Conservation (phyloP, 2,888 invertebrate genomes). For the Poecilobothrus nobilitatus region DNA sequence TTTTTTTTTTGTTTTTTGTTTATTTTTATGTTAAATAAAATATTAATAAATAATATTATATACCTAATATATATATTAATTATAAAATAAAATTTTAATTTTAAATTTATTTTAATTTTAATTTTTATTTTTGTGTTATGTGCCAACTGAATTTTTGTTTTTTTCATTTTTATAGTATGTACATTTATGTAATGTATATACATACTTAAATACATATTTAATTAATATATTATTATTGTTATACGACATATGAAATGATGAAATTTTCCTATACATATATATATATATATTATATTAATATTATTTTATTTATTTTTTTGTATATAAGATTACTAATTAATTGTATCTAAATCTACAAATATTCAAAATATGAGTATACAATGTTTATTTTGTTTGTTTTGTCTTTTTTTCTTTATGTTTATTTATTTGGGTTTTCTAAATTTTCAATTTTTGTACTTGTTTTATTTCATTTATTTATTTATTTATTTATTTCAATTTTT, state of each 20-base stretch:
- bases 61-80: background rate
- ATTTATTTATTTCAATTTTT: slow-evolving; percentile 25
- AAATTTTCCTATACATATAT: too few species aligned
- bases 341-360: slow-evolving; percentile 6
- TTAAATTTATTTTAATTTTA: background rate
- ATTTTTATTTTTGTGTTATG: background rate
- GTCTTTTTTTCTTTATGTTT: slow-evolving; percentile 10
- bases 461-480: slow-evolving; percentile 25
- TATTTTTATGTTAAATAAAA: background rate
- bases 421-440: slow-evolving; percentile 14
- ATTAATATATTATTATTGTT: background rate
- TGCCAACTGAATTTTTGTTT: background rate
- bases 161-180: background rate
- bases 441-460: slow-evolving; percentile 24
- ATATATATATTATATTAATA: background rate
- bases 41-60: background rate
- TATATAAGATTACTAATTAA: background rate
- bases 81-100: background rate
- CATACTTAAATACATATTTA: background rate
- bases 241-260: background rate
- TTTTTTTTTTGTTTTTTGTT: background rate
- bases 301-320: background rate
- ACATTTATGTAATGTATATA: background rate
- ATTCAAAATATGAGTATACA: slow-evolving; percentile 6
- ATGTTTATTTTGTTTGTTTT: slow-evolving; percentile 14